These are phyloP conservation scores for Octomys mimax DNA, from an alignment of 2,797 vertebrate species.

Conservation along the genomic window DNA sequence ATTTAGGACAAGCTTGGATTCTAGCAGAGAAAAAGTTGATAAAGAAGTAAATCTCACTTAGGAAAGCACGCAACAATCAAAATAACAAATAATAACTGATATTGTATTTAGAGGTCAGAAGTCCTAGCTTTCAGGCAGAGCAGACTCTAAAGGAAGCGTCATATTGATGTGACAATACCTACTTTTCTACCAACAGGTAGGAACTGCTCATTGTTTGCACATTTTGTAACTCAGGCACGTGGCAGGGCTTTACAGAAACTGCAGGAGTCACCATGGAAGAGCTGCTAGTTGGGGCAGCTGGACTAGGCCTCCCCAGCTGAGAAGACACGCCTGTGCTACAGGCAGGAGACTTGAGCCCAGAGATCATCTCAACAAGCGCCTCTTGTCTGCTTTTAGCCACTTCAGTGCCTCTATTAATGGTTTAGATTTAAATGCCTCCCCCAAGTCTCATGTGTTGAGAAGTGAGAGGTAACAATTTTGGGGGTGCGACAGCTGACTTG, in stretches of 20 bases:
- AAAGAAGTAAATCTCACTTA: not conserved
- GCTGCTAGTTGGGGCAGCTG: not conserved
- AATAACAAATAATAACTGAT: not conserved
- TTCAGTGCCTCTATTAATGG: not conserved
- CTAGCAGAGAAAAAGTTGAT: conserved; percentile 27
- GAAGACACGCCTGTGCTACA: not conserved
- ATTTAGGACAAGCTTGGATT: conserved; percentile 52
- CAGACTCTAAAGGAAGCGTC: not conserved
- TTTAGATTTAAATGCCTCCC: not conserved
- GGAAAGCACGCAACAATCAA: conserved; percentile 13
- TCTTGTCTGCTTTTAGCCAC: not conserved
- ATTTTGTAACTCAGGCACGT: not conserved
- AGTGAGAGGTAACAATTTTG: not conserved
- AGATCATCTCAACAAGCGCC: not conserved
- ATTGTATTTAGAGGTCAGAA: conserved; percentile 8
- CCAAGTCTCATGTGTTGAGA: not conserved
- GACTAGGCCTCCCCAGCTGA: not conserved
- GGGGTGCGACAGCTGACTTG: not conserved
- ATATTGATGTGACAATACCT: not conserved
- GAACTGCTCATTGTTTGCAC: not conserved
- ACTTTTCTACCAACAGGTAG: not conserved
- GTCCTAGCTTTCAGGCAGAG: not conserved
- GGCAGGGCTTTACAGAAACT: not conserved
- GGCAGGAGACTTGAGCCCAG: not conserved
- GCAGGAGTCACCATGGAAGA: not conserved